Base-by-base conservation (phyloP, 2,797 vertebrate genomes). In the Eulemur rubriventer region DNA sequence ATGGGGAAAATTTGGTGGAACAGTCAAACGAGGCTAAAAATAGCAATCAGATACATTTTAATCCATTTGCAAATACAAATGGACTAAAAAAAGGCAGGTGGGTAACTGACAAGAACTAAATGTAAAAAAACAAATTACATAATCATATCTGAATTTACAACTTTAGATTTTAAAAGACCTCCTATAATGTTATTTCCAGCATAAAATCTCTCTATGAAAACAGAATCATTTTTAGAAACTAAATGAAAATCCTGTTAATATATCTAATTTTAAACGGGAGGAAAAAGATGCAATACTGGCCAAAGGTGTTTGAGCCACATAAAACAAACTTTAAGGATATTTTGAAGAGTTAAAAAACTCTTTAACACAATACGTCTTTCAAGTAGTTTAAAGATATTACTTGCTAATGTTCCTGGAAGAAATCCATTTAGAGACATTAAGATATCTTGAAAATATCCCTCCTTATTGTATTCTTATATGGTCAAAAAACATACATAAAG, bases 141-240 rank as follows among this genome's bases (percentile, higher is more conserved):
- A 97, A 81, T 92, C 22, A 13, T 84, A 79, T 75, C 59, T 88
- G 30, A 88, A 76, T 91, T 81, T 79, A 94, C 7, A 88, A 90
- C 26, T 89, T 82, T 33, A 94, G 55, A 79, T 91, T 94, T 89
- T 96, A 91, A 94, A 88, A 83, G 52, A 88, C 28, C 35, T 78
- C 35, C 65, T 84, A 84, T 69, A 82, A 84, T 28, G 38, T 89
- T 75, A 96, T 91, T 96, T 91, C 48, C 30, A 96, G 33, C 5
- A 52, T 69, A 89, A 84, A 89, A 78, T 26, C 17, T 59, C 46
- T 88, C 38, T 89, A 41, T 79, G 46, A 79, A 93, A 91, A 96
- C 17, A 93, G 28, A 87, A 93, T n/a, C n/a, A 75, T 57, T 87
- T 97, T 97, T 96, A 83, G 94, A 95, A 95, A 93, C 67, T 24